Conservation (phyloP, 2,888 invertebrate genomes). For the Acrocyrtus sp. region DNA sequence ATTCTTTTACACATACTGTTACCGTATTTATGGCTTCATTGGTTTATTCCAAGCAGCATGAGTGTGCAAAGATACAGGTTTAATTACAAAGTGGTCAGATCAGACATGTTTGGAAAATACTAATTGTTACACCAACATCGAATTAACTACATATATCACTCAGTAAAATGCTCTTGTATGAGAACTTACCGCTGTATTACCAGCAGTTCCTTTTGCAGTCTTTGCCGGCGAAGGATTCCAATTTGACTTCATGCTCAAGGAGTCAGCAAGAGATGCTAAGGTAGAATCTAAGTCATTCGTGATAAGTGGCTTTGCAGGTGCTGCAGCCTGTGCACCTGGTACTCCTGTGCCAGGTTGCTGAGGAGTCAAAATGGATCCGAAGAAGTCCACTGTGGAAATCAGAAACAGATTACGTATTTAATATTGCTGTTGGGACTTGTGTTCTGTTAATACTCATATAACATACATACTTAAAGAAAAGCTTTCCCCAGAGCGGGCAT, state of each 20-base stretch:
- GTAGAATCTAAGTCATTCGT: slow-evolving; percentile 95
- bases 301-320: slow-evolving; percentile 76
- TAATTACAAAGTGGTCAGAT: neutral
- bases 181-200: slow-evolving; percentile 43
- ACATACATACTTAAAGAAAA: no score
- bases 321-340: slow-evolving; percentile 58
- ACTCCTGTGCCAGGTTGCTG: slow-evolving; percentile 65
- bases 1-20: neutral
- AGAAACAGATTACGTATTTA: neutral
- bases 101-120: no score
- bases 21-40: slow-evolving; percentile 28
- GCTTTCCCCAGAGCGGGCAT: no score
- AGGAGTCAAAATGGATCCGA: slow-evolving; percentile 78
- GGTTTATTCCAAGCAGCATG: slow-evolving; percentile 15
- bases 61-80: neutral
- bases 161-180: neutral
- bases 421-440: no score
- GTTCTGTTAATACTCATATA: no score
- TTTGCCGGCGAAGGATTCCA: slow-evolving; percentile 62
- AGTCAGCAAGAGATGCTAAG: slow-evolving; percentile 91
- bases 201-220: slow-evolving; percentile 59
- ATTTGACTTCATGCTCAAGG: slow-evolving; percentile 79
- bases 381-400: slow-evolving; percentile 73
- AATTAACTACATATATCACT: neutral
- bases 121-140: no score